Conservation (phyloP, 1,140 invertebrate species). For the Bombus balteatus region DNA sequence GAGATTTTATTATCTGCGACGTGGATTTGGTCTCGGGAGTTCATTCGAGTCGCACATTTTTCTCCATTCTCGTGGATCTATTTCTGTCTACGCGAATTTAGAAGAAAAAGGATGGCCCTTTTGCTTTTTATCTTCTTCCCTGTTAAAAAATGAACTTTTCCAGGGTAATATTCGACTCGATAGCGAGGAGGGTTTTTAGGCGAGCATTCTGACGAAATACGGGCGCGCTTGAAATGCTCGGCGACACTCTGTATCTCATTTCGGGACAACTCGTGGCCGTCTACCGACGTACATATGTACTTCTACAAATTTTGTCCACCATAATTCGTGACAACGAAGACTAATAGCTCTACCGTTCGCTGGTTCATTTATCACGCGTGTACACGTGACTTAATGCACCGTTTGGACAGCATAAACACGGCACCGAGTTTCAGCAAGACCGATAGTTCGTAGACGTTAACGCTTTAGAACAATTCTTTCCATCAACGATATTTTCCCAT, state of each 20-base stretch:
- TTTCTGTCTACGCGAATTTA: slow-evolving; percentile 26
- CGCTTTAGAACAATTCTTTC: background rate
- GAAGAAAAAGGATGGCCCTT: slow-evolving; percentile 38
- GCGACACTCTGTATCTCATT: background rate
- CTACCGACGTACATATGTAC: background rate
- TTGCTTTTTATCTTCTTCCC: too few species aligned
- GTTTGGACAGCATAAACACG: slow-evolving; percentile 16
- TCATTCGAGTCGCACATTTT: slow-evolving; percentile 18
- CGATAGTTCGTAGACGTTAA: background rate
- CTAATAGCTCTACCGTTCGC: slow-evolving; percentile 27
- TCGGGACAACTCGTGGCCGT: background rate
- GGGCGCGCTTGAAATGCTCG: background rate
- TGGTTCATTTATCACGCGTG: slow-evolving; percentile 25
- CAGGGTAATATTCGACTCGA: background rate
- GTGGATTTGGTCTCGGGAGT: slow-evolving; percentile 15
- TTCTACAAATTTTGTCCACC: slow-evolving; percentile 21
- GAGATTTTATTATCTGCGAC: slow-evolving; percentile 33
- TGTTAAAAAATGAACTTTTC: background rate
- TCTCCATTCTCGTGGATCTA: slow-evolving; percentile 15
- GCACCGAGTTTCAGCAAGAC: background rate
- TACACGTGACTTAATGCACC: slow-evolving; percentile 32
- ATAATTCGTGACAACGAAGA: slow-evolving; percentile 39
- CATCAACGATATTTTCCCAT: background rate
- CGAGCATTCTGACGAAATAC: background rate
- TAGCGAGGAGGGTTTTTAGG: background rate